Evolutionary conservation across 2,888 invertebrate genomes (phyloP).

Genomic region (Therioaphis trifolii): DNA sequence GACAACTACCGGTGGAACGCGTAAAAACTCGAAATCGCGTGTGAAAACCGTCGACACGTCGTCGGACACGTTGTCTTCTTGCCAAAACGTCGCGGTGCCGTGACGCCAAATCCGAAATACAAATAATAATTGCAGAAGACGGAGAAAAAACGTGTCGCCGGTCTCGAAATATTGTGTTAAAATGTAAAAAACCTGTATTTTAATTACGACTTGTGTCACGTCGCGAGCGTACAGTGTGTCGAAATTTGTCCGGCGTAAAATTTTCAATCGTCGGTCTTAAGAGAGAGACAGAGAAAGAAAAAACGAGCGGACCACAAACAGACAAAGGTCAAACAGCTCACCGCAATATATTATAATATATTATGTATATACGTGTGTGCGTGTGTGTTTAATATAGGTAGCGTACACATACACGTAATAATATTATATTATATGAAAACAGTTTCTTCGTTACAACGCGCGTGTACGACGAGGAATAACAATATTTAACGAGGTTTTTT

Average conservation of each 20-base stretch:
- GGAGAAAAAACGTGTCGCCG: not conserved
- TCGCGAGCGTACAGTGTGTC: not conserved
- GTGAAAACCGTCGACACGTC: not conserved
- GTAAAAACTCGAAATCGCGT: not conserved
- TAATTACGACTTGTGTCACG: not conserved
- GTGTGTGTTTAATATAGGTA: not conserved
- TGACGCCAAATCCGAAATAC: not conserved
- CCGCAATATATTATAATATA: not conserved
- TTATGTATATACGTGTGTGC: not conserved
- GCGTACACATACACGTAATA: not conserved
- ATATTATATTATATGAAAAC: not conserved
- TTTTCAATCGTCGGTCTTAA: not conserved
- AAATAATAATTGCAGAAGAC: not conserved
- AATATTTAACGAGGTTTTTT: conserved; percentile 41
- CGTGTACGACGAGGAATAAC: not conserved
- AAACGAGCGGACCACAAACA: not conserved
- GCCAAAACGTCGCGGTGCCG: not conserved
- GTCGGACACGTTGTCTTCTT: not conserved
- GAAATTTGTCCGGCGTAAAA: not conserved
- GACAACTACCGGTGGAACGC: not conserved
- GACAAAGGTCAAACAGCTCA: not conserved
- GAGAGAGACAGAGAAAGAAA: not conserved
- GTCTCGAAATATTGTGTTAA: not conserved
- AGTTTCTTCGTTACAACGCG: conserved; percentile 4
- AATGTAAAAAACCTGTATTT: not conserved